Conservation (phyloP, 2,797 vertebrate species). For the Cyprinodon diabolis region DNA sequence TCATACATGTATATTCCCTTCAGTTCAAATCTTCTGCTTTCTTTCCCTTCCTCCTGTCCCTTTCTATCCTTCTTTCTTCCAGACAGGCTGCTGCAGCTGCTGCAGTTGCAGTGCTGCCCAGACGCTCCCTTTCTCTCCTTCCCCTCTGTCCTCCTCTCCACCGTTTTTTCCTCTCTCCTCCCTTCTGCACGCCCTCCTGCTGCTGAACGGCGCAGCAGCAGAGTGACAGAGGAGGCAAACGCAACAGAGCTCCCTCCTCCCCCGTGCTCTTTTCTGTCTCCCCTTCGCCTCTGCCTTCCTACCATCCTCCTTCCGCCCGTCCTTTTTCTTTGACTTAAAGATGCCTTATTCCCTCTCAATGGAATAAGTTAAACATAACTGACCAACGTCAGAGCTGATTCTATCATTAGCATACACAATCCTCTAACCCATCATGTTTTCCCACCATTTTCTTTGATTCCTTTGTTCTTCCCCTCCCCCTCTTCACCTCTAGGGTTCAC, state of each 20-base stretch:
- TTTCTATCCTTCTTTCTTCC: constrained; percentile 60
- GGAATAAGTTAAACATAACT: constrained; percentile 65
- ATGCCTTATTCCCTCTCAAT: constrained; percentile 70
- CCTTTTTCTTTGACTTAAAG: constrained; percentile 67
- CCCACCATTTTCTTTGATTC: constrained; percentile 57
- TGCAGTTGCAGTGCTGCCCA: constrained; percentile 81
- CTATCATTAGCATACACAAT: constrained; percentile 43
- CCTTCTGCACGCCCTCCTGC: constrained; percentile 79
- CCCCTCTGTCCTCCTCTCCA: constrained; percentile 68
- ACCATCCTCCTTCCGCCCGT: constrained; percentile 49
- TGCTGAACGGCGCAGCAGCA: constrained; percentile 82
- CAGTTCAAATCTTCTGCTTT: constrained; percentile 56
- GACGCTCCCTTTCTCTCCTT: constrained; percentile 79
- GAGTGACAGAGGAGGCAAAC: constrained; percentile 85
- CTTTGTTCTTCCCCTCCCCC: constrained; percentile 79
- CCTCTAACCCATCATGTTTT: constrained; percentile 47
- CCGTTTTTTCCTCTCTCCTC: constrained; percentile 74
- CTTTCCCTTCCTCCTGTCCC: constrained; percentile 58
- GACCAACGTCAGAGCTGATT: constrained; percentile 46
- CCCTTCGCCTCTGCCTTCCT: constrained; percentile 59
- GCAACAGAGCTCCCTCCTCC: constrained; percentile 78
- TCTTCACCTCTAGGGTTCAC: constrained; percentile 51
- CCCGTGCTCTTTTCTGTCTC: constrained; percentile 66
- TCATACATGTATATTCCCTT: constrained; percentile 50
- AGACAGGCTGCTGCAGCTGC: constrained; percentile 79